These are phyloP conservation scores for Porphyrio hochstetteri DNA, from an alignment of 2,113 vertebrate species.

Conservation along the genomic window DNA sequence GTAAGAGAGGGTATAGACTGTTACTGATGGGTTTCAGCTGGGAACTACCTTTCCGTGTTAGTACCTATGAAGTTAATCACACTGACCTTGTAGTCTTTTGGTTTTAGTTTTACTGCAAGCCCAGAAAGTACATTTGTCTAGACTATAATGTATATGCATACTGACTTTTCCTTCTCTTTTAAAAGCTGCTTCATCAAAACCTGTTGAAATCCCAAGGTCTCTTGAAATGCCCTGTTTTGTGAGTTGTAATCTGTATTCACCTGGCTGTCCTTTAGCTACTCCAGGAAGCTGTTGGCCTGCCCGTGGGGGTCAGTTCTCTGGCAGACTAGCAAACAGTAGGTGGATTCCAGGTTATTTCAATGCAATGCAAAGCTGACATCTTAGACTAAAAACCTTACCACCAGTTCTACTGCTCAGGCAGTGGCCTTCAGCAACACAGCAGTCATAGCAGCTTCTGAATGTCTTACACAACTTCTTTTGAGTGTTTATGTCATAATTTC, in stretches of 20 bases:
- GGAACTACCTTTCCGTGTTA: not conserved
- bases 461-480: not conserved
- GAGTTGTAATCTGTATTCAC: not conserved
- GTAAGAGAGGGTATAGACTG: not conserved
- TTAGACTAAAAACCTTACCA: not conserved
- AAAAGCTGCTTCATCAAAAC: not conserved
- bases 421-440: not conserved
- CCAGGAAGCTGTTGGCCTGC: not conserved
- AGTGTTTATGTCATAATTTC: not conserved
- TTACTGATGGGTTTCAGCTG: not conserved
- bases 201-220: not conserved
- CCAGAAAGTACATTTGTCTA: not conserved
- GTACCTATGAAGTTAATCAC: not conserved
- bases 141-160: not conserved
- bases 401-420: not conserved
- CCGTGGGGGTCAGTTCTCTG: not conserved
- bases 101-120: not conserved
- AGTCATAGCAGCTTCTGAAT: not conserved
- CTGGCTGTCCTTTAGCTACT: not conserved
- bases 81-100: not conserved
- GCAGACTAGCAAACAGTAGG: not conserved
- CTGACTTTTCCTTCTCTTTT: not conserved
- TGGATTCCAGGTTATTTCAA: not conserved
- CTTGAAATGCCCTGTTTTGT: not conserved
- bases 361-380: not conserved